Conservation (phyloP, 2,888 invertebrate species). For the Melanostoma mellinum region DNA sequence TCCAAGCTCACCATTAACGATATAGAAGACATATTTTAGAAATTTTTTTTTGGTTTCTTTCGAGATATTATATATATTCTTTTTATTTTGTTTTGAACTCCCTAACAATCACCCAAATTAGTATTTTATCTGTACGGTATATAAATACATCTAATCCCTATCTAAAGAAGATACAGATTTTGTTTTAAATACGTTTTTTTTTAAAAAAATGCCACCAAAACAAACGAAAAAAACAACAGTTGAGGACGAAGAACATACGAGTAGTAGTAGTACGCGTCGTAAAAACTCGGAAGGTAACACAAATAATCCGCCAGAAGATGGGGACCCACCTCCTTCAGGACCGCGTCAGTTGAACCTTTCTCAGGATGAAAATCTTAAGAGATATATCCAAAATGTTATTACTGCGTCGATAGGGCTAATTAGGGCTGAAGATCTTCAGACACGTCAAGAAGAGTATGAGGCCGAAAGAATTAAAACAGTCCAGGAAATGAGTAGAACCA, state of each 20-base stretch:
- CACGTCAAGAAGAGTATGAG: neutral
- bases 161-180: no score
- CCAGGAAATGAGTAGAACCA: neutral
- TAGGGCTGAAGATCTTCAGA: slow-evolving; percentile 3
- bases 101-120: no score
- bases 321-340: neutral
- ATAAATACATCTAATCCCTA: no score
- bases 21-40: neutral
- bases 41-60: neutral
- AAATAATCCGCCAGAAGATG: neutral
- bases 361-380: neutral
- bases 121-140: no score
- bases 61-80: no score
- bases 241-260: neutral
- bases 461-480: neutral
- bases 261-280: neutral
- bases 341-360: neutral
- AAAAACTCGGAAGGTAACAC: neutral
- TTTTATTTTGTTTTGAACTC: neutral
- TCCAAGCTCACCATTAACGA: neutral
- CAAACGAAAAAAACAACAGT: neutral
- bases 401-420: neutral
- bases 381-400: neutral
- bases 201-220: slow-evolving; percentile 12
- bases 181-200: neutral